A percentile compares a stretch with the other conserved stretches of the same genome.
phyloP scores from a whole-genome alignment of 1,140 invertebrate species.

The Pseudomyrmex gracilis region DNA sequence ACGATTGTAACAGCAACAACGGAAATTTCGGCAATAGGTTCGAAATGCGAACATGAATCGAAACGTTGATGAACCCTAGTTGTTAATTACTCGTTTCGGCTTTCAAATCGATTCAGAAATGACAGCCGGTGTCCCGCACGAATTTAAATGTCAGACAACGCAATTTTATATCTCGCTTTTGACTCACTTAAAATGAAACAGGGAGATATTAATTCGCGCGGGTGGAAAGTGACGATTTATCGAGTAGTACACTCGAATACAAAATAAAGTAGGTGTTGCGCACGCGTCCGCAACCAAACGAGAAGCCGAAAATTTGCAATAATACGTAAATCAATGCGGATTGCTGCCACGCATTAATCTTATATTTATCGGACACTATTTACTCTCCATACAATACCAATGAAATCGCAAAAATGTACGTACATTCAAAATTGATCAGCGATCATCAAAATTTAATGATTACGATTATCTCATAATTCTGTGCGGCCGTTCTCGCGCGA shows the following conservation, averaged over 20 bases:
- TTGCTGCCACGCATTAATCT: conserved; percentile 18
- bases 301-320: conserved; percentile 19
- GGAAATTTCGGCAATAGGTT: conserved; percentile 50
- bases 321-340: conserved; percentile 38
- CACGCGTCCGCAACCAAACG: background rate
- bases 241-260: conserved; percentile 1
- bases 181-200: conserved; percentile 1
- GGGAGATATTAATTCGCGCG: conserved; percentile 7
- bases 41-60: conserved; percentile 14
- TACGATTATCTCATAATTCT: conserved; percentile 3
- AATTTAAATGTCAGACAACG: conserved; percentile 24
- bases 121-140: background rate
- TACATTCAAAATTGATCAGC: background rate
- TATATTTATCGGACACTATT: conserved; percentile 31
- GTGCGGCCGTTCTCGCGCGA: background rate
- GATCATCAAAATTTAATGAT: conserved; percentile 39
- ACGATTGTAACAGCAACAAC: conserved; percentile 10
- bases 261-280: conserved; percentile 14
- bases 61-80: conserved; percentile 45
- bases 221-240: conserved; percentile 40
- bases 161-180: conserved; percentile 33
- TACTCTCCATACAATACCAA: background rate
- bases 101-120: conserved; percentile 23
- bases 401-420: conserved; percentile 11
- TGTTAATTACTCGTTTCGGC: conserved; percentile 40